Percentiles rank a stretch among this genome's conserved stretches.
Evolutionary conservation across 2,888 invertebrate genomes (phyloP).

Genomic region (Agrilus mali): DNA sequence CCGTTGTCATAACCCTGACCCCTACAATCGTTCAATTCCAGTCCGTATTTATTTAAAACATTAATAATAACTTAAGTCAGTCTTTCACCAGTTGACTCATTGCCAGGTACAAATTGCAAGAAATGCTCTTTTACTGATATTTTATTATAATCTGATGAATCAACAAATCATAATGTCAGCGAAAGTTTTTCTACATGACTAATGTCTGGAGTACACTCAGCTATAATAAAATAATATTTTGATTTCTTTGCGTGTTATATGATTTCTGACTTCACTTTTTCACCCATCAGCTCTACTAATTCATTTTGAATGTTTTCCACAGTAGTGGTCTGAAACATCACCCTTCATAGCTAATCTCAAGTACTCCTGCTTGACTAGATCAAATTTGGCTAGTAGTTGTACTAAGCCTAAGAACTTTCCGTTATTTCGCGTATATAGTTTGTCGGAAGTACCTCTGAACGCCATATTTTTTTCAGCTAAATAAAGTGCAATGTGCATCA

Average conservation of each 20-base stretch:
- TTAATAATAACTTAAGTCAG: slow-evolving; percentile 18
- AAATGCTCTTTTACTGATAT: slow-evolving; percentile 12
- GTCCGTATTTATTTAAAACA: slow-evolving; percentile 19
- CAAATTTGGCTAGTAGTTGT: slow-evolving; percentile 24
- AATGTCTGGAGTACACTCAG: slow-evolving; percentile 17
- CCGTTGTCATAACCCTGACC: slow-evolving; percentile 27
- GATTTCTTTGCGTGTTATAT: slow-evolving; percentile 14
- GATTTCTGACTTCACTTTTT: slow-evolving; percentile 17
- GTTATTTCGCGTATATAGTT: slow-evolving; percentile 21
- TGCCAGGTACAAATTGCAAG: slow-evolving; percentile 8
- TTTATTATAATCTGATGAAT: slow-evolving; percentile 12
- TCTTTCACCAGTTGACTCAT: slow-evolving; percentile 12
- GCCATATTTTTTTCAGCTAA: slow-evolving; percentile 22
- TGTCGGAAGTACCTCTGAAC: slow-evolving; percentile 20
- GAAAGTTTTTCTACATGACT: slow-evolving; percentile 20
- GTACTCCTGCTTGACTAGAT: slow-evolving; percentile 23
- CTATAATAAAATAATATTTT: slow-evolving; percentile 19
- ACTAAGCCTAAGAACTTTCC: slow-evolving; percentile 23
- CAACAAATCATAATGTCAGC: slow-evolving; percentile 16
- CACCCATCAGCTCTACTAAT: slow-evolving; percentile 20
- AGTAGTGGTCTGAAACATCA: slow-evolving; percentile 21
- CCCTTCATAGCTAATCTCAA: slow-evolving; percentile 18
- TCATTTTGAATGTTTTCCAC: slow-evolving; percentile 23
- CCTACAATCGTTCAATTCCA: slow-evolving; percentile 19
- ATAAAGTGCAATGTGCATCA: slow-evolving; percentile 20